A percentile compares a stretch with the other conserved stretches of the same genome.
Conservation (phyloP, 2,888 invertebrate genomes). For the Lacanobia wlatinum region DNA sequence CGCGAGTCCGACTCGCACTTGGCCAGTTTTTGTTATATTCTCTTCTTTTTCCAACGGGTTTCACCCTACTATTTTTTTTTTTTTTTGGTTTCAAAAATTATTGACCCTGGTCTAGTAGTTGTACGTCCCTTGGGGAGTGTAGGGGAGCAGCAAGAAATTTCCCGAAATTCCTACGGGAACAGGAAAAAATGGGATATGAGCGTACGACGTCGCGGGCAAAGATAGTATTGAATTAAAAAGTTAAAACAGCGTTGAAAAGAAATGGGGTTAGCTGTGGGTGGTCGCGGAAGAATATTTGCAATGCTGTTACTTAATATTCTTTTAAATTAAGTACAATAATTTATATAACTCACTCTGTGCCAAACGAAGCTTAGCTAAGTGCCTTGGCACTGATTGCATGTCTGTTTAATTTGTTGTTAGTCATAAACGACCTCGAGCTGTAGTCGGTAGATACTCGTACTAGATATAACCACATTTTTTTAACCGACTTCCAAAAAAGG, state of each 20-base stretch:
- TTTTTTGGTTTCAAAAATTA: no score
- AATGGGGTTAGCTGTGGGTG: slow-evolving; percentile 32
- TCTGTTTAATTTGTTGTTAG: slow-evolving; percentile 19
- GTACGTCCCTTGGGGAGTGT: no score
- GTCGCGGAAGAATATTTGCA: slow-evolving; percentile 36
- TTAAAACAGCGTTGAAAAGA: slow-evolving; percentile 14
- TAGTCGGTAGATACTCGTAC: not conserved
- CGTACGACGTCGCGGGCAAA: not conserved
- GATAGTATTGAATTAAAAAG: slow-evolving; percentile 2
- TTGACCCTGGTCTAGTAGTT: no score
- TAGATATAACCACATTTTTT: not conserved
- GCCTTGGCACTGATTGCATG: slow-evolving; percentile 44
- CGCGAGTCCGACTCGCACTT: no score
- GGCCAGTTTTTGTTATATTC: no score
- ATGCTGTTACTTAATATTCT: slow-evolving; percentile 50
- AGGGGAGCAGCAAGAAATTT: no score
- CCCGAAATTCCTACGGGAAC: no score
- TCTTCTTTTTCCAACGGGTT: no score
- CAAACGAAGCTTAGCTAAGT: slow-evolving; percentile 32
- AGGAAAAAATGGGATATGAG: no score
- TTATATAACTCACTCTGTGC: slow-evolving; percentile 35
- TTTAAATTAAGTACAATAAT: slow-evolving; percentile 52
- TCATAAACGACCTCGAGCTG: not conserved
- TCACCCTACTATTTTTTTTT: no score
- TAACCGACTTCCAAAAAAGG: no score